Base-by-base conservation (phyloP, 2,113 vertebrate species). In the Salminus brasiliensis region DNA sequence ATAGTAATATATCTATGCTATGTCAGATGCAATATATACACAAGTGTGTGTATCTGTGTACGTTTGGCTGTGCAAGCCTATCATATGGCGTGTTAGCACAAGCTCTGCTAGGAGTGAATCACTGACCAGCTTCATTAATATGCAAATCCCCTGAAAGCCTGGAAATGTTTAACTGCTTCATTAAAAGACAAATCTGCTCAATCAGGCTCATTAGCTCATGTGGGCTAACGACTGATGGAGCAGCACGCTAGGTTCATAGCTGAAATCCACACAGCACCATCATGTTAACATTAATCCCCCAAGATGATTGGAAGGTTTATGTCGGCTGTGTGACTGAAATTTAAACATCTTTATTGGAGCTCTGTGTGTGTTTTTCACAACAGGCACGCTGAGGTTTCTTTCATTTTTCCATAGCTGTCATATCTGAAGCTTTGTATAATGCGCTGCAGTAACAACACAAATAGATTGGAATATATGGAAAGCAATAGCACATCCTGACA, bases 181-280 rank as follows among this genome's bases (percentile, higher is more conserved):
- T 87, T 86, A 78, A 72, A 83, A 83, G 81, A 84, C 76, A 86
- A 72, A 85, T 84, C 74, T 78, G 78, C 67, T 74, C 83, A 82
- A 88, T 90, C 77, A 78, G 73, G 82, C 72, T 78, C 82, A 80
- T 87, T 85, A 82, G 59, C 47, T 53, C 36, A 45, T 69, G 45
- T 70, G n/a, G 53, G 23, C 66, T 67, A 57, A 75, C 21, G 27
- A 79, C 74, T 70, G 73, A 74, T 62, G 1, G 16, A 8, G 15
- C 29, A 11, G 43, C 6, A 41, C 36, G 15, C n/a, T 30, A 59
- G 6, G 29, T 34, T 36, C 27, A 45, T 27, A 49, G n/a, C 12
- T 81, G 25, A 72, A 36, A 72, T 74, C 57, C n/a, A 52, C 57
- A 16, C 39, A 32, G 29, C 30, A 25, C 18, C 68, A 34, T 23